phyloP scores from a whole-genome alignment of 2,797 vertebrate genomes.

The Enteromius anoplus region DNA sequence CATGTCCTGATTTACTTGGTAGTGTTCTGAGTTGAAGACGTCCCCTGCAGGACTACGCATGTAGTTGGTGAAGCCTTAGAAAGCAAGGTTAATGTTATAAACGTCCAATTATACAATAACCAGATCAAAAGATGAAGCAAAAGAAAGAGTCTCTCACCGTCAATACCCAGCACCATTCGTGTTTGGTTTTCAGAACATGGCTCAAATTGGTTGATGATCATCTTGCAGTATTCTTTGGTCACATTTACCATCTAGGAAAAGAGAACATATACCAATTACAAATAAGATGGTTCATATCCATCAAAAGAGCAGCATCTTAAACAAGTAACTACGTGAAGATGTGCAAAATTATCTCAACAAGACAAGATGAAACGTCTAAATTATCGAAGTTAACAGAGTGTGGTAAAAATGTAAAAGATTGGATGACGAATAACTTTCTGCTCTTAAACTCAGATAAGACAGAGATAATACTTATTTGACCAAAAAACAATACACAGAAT shows the following conservation, averaged over 20 bases:
- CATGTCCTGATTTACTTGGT: constrained; percentile 93
- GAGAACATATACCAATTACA: background rate
- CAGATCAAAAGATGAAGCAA: background rate
- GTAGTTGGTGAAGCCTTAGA: constrained; percentile 92
- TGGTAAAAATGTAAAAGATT: no score
- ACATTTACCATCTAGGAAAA: constrained; percentile 83
- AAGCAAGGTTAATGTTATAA: constrained; percentile 21
- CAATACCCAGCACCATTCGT: constrained; percentile 87
- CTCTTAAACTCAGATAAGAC: no score
- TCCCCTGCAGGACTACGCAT: constrained; percentile 92
- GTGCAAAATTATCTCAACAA: background rate
- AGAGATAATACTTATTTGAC: no score
- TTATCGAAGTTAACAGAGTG: no score
- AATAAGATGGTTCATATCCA: background rate
- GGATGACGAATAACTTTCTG: no score
- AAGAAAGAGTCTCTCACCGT: constrained; percentile 78
- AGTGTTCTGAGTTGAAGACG: constrained; percentile 92
- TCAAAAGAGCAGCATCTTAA: background rate
- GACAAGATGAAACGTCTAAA: no score
- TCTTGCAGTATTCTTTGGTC: constrained; percentile 84
- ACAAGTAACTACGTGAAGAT: background rate
- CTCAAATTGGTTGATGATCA: constrained; percentile 91
- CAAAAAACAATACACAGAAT: no score
- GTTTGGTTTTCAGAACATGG: constrained; percentile 88
- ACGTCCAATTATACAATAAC: background rate